These are phyloP conservation scores for Apocrypta bakeri DNA, from an alignment of 1,140 invertebrate species.

Conservation along the genomic window DNA sequence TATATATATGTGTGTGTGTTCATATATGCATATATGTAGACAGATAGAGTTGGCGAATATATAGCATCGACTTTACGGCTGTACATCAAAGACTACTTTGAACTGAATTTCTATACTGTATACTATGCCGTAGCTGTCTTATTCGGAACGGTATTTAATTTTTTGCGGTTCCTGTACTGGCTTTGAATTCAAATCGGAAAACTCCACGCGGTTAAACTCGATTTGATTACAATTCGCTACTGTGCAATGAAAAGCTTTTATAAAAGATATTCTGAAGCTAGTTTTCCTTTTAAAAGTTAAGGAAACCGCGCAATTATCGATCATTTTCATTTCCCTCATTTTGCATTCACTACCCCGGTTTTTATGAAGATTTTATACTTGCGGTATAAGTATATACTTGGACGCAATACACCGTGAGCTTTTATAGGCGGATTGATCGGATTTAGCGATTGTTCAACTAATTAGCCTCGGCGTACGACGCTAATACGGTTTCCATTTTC, in stretches of 20 bases:
- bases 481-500: neutral
- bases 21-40: neutral
- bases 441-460: neutral
- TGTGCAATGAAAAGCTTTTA: too few relatives aligned
- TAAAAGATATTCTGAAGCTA: too few relatives aligned
- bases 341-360: too few relatives aligned
- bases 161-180: neutral
- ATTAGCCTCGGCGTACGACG: neutral
- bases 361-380: neutral
- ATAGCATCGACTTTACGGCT: constrained; percentile 14
- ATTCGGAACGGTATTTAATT: neutral
- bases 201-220: neutral
- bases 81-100: constrained; percentile 31
- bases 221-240: neutral
- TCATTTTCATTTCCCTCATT: too few relatives aligned
- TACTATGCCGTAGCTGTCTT: neutral
- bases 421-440: neutral
- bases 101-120: neutral
- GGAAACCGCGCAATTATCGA: too few relatives aligned
- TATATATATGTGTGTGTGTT: neutral
- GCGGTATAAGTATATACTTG: neutral
- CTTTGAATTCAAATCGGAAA: neutral
- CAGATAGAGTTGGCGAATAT: neutral
- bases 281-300: too few relatives aligned
- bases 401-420: neutral